Percentiles rank a stretch among this genome's conserved stretches.
Conservation (phyloP, 2,113 vertebrate species). For the Pogona vitticeps region DNA sequence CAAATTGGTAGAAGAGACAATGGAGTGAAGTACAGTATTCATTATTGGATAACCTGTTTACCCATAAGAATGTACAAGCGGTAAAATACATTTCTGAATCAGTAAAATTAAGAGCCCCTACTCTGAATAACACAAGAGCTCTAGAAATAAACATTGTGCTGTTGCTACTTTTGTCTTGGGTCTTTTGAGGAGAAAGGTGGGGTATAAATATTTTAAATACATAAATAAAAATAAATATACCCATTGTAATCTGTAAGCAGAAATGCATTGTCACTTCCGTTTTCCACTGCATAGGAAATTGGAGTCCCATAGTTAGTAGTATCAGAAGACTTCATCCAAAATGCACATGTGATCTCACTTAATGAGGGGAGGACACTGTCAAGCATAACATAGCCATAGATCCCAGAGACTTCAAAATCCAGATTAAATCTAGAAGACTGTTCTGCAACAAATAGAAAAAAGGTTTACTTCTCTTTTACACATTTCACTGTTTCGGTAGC, state of each 20-base stretch:
- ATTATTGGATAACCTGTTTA: too few species aligned
- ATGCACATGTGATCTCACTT: constrained; percentile 88
- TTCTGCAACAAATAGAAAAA: constrained; percentile 78
- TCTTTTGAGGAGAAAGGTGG: too few species aligned
- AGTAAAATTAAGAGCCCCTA: neutral
- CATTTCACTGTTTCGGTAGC: neutral
- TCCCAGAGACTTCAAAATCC: constrained; percentile 96
- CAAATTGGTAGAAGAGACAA: too few species aligned
- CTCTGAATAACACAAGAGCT: neutral
- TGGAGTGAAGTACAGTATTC: too few species aligned
- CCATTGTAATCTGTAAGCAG: constrained; percentile 98
- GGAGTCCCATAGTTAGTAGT: constrained; percentile 93
- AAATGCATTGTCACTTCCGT: constrained; percentile 92
- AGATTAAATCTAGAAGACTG: constrained; percentile 94
- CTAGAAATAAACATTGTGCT: neutral
- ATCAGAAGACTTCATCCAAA: constrained; percentile 97
- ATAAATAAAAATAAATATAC: constrained; percentile 71
- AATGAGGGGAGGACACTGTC: constrained; percentile 89
- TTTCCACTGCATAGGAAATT: constrained; percentile 93
- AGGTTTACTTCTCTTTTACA: constrained; percentile 39
- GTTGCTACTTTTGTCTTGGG: neutral
- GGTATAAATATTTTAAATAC: too few species aligned
- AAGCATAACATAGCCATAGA: constrained; percentile 92
- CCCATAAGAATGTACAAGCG: too few species aligned
- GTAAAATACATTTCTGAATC: neutral